A percentile compares a stretch with the other conserved stretches of the same genome.
Evolutionary conservation across 1,140 invertebrate genomes (phyloP).

Genomic region (Parapsyche elsis): DNA sequence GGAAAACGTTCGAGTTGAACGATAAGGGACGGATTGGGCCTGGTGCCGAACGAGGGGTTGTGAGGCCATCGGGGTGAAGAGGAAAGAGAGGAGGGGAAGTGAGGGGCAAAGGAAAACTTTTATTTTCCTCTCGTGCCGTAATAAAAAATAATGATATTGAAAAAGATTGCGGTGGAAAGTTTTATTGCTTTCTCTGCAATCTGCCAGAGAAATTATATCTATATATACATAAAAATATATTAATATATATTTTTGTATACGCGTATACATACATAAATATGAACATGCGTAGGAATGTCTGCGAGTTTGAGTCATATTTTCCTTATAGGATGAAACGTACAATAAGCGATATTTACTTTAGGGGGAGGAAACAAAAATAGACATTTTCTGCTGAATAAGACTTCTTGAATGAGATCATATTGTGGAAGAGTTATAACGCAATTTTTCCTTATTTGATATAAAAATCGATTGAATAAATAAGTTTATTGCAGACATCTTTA

Average conservation of each 20-base stretch:
- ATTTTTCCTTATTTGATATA: too few species aligned
- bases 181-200: slow-evolving; percentile 52
- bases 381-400: neutral
- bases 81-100: slow-evolving; percentile 1
- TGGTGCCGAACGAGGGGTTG: neutral
- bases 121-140: slow-evolving; percentile 55
- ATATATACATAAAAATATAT: neutral
- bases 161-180: slow-evolving; percentile 55
- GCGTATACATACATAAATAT: too few species aligned
- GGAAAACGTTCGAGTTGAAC: slow-evolving; percentile 27
- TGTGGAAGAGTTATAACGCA: too few species aligned
- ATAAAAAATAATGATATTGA: slow-evolving; percentile 57
- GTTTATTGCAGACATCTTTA: too few species aligned
- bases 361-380: neutral
- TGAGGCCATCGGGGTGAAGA: neutral
- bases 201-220: slow-evolving; percentile 34
- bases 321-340: too few species aligned
- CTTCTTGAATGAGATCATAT: too few species aligned
- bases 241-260: neutral
- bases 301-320: too few species aligned
- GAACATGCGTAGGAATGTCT: too few species aligned
- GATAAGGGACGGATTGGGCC: slow-evolving; percentile 28
- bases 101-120: slow-evolving; percentile 48
- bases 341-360: neutral
- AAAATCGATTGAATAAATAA: too few species aligned